A percentile compares a stretch with the other conserved stretches of the same genome.
Conservation (phyloP, 92 coral and sea anemone genomes). For the Blastomussa wellsi region DNA sequence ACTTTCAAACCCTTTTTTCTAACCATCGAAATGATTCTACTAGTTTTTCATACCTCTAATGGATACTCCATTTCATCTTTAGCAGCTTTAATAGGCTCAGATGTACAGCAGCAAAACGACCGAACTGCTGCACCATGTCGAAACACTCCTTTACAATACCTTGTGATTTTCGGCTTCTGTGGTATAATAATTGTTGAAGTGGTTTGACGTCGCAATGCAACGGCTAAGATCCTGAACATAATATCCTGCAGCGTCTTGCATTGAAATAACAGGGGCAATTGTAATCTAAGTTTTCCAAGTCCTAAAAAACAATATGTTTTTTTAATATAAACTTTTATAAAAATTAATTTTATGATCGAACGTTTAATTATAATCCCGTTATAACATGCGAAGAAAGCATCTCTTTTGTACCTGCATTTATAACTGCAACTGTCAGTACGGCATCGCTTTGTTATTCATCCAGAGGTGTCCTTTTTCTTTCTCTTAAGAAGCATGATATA, state of each 20-base stretch:
- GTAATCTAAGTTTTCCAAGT: background rate
- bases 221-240: conserved; percentile 17
- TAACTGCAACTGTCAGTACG: background rate
- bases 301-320: background rate
- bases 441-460: background rate
- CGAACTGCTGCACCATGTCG: background rate
- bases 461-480: background rate
- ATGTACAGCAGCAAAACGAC: conserved; percentile 6
- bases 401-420: background rate
- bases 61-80: conserved; percentile 23
- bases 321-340: background rate
- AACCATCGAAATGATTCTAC: background rate
- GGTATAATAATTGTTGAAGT: conserved; percentile 16
- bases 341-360: background rate
- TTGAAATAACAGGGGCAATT: background rate
- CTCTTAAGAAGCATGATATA: background rate
- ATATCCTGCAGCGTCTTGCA: background rate
- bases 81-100: background rate
- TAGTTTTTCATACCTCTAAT: conserved; percentile 19
- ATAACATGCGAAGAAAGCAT: background rate
- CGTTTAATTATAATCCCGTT: background rate
- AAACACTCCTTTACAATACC: background rate
- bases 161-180: background rate
- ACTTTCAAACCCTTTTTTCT: background rate
- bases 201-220: conserved; percentile 3